Conservation (phyloP, 2,888 invertebrate species). For the Agriopis leucophaearia region DNA sequence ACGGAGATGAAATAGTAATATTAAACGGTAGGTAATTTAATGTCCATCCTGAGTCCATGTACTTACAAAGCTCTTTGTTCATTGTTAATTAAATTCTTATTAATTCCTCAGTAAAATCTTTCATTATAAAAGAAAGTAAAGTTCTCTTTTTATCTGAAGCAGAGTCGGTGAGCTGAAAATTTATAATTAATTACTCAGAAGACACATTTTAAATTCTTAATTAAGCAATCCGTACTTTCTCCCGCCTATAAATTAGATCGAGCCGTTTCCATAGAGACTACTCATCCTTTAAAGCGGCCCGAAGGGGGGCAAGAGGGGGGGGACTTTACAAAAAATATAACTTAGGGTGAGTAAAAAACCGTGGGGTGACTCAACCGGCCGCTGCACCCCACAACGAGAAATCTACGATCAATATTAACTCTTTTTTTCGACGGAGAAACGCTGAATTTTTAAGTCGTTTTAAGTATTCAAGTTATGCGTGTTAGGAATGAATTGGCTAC, state of each 20-base stretch:
- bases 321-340: slow-evolving; percentile 86
- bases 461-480: slow-evolving; percentile 64
- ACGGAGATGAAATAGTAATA: slow-evolving; percentile 32
- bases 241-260: slow-evolving; percentile 86
- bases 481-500: slow-evolving; percentile 58
- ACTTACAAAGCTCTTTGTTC: slow-evolving; percentile 53
- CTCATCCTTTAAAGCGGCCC: slow-evolving; percentile 87
- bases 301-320: slow-evolving; percentile 71
- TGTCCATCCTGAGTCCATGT: slow-evolving; percentile 25
- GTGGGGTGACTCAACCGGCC: slow-evolving; percentile 87
- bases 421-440: slow-evolving; percentile 84
- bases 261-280: slow-evolving; percentile 87
- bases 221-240: slow-evolving; percentile 86
- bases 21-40: slow-evolving; percentile 25
- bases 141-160: slow-evolving; percentile 60
- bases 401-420: slow-evolving; percentile 88
- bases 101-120: slow-evolving; percentile 56
- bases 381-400: slow-evolving; percentile 86
- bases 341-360: slow-evolving; percentile 87
- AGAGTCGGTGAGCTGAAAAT: slow-evolving; percentile 69
- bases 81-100: slow-evolving; percentile 72
- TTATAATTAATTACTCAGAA: slow-evolving; percentile 83
- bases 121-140: slow-evolving; percentile 50
- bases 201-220: slow-evolving; percentile 86
- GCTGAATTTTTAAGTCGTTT: slow-evolving; percentile 84